These are phyloP conservation scores for Pecten maximus DNA, from an alignment of 2,888 invertebrate species.

Conservation along the genomic window DNA sequence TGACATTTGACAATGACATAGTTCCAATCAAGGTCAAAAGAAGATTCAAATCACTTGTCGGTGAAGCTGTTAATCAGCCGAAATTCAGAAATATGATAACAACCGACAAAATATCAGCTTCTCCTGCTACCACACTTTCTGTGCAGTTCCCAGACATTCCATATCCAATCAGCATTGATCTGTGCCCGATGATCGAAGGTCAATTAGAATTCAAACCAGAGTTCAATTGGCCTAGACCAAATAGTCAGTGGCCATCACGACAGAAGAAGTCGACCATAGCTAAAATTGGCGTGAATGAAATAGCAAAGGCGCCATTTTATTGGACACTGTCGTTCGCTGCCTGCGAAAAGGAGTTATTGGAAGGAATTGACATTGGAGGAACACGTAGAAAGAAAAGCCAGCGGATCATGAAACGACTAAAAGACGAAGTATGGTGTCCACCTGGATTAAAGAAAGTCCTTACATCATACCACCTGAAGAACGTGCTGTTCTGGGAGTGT, in stretches of 20 bases:
- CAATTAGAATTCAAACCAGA: neutral
- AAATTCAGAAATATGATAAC: neutral
- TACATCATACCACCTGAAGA: conserved; percentile 44
- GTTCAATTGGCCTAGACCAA: conserved; percentile 43
- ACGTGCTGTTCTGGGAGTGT: conserved; percentile 45
- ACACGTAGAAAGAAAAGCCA: conserved; percentile 40
- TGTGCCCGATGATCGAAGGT: conserved; percentile 30
- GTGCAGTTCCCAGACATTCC: neutral
- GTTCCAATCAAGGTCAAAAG: conserved; percentile 39
- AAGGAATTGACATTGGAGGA: conserved; percentile 33
- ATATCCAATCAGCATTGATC: conserved; percentile 23
- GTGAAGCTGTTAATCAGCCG: conserved; percentile 38
- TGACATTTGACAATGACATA: conserved; percentile 31
- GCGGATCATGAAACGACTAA: conserved; percentile 37
- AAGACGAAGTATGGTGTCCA: conserved; percentile 20
- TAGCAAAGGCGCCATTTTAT: conserved; percentile 35
- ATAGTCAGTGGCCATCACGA: conserved; percentile 22
- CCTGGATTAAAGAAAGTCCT: neutral
- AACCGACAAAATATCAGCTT: conserved; percentile 33
- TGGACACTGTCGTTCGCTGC: conserved; percentile 29
- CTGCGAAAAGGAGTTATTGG: conserved; percentile 30
- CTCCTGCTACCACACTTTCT: conserved; percentile 36
- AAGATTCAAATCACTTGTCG: conserved; percentile 37
- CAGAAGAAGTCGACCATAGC: neutral
- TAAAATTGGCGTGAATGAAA: conserved; percentile 2